These are phyloP conservation scores for Callyntrura sp. DNA, from an alignment of 2,888 invertebrate genomes.

Conservation along the genomic window DNA sequence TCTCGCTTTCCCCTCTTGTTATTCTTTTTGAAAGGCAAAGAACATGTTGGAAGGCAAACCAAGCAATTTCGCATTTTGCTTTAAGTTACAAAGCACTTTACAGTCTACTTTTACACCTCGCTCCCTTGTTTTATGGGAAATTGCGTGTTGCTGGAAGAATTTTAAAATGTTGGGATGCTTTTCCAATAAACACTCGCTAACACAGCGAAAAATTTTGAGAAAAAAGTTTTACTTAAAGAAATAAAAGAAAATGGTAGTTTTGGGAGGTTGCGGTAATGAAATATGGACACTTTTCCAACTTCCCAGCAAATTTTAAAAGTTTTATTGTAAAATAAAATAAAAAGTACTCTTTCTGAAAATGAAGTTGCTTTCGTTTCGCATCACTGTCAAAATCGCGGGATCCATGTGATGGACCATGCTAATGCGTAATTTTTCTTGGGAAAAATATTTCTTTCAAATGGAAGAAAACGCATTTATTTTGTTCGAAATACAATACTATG, in stretches of 20 bases:
- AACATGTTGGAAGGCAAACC: slow-evolving; percentile 13
- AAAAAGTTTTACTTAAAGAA: neutral
- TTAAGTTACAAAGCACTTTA: slow-evolving; percentile 2
- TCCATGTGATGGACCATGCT: too few relatives aligned
- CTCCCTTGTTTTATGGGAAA: neutral
- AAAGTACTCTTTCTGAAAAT: too few relatives aligned
- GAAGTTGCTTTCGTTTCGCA: too few relatives aligned
- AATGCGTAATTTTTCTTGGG: too few relatives aligned
- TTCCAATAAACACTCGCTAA: neutral
- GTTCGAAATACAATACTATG: too few relatives aligned
- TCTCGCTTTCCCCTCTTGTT: slow-evolving; percentile 13
- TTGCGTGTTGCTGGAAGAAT: too few relatives aligned
- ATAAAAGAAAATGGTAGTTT: neutral
- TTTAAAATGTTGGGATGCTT: neutral
- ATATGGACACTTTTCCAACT: neutral
- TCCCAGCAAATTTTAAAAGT: neutral
- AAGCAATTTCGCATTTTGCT: neutral
- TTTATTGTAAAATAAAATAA: too few relatives aligned
- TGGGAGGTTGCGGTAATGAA: neutral
- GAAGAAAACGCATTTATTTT: too few relatives aligned
- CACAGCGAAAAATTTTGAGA: neutral
- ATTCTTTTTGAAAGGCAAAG: slow-evolving; percentile 40
- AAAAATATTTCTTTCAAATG: too few relatives aligned
- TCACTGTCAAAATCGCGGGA: too few relatives aligned
- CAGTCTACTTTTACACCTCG: neutral